Evolutionary conservation across 2,113 vertebrate genomes (phyloP).

Genomic region (Barnardius zonarius): DNA sequence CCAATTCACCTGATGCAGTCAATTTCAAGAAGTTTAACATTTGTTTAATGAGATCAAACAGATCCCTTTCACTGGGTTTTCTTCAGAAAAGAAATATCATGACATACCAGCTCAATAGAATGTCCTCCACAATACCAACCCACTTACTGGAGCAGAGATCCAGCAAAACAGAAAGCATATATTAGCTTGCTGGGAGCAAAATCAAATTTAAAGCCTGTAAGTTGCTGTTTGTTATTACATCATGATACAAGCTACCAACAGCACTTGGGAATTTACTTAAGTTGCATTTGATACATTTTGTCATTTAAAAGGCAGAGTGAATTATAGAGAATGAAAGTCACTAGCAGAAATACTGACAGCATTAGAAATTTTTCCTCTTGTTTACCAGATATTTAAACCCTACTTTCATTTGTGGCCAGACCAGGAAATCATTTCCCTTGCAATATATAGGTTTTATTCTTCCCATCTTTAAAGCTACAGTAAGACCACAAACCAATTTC

Average conservation of each 20-base stretch:
- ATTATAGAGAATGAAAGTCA: not conserved
- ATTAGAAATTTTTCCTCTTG: not conserved
- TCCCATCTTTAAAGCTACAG: not conserved
- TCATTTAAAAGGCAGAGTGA: slow-evolving; percentile 3
- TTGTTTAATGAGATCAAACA: not conserved
- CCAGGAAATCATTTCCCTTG: not conserved
- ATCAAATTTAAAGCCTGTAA: not conserved
- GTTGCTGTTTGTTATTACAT: not conserved
- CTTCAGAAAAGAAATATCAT: not conserved
- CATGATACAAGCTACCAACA: not conserved
- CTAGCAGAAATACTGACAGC: not conserved
- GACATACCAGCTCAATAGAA: not conserved
- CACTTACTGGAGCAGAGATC: not conserved
- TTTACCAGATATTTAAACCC: not conserved
- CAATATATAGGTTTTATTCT: not conserved
- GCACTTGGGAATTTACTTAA: not conserved
- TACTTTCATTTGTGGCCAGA: not conserved
- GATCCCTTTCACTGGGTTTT: not conserved
- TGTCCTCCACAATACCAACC: not conserved
- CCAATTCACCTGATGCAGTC: not conserved
- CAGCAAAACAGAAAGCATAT: not conserved
- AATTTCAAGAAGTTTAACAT: not conserved
- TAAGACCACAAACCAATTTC: not conserved
- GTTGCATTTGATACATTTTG: not conserved
- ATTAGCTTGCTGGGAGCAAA: not conserved